Evolutionary conservation across 2,113 vertebrate species (phyloP), one percentile per base, ranked within the genome.

Genomic region (Ranitomeya imitator): DNA sequence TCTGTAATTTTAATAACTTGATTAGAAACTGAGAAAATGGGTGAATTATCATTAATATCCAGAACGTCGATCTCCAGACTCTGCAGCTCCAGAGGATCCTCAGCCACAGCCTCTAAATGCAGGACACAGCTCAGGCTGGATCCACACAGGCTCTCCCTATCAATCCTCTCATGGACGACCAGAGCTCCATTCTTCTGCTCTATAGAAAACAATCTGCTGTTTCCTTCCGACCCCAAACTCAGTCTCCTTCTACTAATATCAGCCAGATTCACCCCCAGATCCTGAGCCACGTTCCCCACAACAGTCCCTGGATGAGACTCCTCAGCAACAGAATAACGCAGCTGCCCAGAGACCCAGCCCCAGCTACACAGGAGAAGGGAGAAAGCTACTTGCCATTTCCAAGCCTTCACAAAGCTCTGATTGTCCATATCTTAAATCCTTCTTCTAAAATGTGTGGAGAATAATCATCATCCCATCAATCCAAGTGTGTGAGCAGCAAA

Each of bases 21-120:
- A 82, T 92, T 90, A 26, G 92, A 31, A 0, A 89, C 91, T 86
- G 93, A 92, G 87, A 96, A 96, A 80, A 93, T 92, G 0, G 96
- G 96, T 71, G 95, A 92, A 91, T 96, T 96, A 90, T 96, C 96
- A 1, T 97, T 97, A 74, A 96, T 83, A 85, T 97, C 96, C 90
- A 94, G 90, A 86, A 97, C 93, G 91, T 97, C 94, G 51, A 97
- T 93, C 89, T 96, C 96, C 51, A 96, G 89, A 10, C 93, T 94
- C 74, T 94, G 26, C 26, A 31, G 26, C 26, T 31, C 26, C 26
- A 31, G 26, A 31, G 26, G 26, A 31, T 31, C 26, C 26, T 31
- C 26, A 31, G 26, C 26, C 26, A 31, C 26, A 31, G 26, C 26
- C 26, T 31, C 26, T 31, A 31, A 31, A 31, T 31, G 26, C 26